These are phyloP conservation scores for Psilopsiagon aymara DNA, from an alignment of 2,113 vertebrate genomes.

Conservation along the genomic window DNA sequence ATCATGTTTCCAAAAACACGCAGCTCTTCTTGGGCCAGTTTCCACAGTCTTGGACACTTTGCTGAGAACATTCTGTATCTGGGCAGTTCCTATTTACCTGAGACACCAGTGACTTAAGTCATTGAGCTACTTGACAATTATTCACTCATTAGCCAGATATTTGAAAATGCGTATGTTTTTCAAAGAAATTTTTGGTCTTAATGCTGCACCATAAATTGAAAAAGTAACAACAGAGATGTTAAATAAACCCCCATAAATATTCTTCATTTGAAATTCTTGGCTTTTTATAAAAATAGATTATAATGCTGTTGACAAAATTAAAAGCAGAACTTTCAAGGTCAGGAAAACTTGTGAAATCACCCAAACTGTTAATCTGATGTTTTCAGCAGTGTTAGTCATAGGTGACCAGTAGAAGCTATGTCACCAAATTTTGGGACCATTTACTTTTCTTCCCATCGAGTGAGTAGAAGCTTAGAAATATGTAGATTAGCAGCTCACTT, in stretches of 20 bases:
- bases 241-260: neutral
- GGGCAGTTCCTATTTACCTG: slow-evolving; percentile 61
- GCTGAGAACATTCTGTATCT: slow-evolving; percentile 41
- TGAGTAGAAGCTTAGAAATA: neutral
- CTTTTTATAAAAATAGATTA: neutral
- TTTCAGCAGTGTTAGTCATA: neutral
- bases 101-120: neutral
- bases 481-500: neutral
- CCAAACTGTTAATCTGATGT: neutral
- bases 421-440: neutral
- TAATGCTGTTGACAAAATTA: neutral
- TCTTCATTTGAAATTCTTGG: neutral
- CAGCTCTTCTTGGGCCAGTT: neutral
- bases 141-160: neutral
- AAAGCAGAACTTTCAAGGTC: neutral
- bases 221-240: fast-evolving
- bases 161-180: neutral
- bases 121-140: neutral
- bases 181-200: neutral
- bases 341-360: neutral
- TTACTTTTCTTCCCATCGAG: neutral
- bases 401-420: neutral
- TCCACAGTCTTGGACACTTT: slow-evolving; percentile 13
- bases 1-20: neutral
- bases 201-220: neutral